A percentile compares a stretch with the other conserved stretches of the same genome.
Conservation (phyloP, 2,113 vertebrate genomes). For the Fregetta grallaria region DNA sequence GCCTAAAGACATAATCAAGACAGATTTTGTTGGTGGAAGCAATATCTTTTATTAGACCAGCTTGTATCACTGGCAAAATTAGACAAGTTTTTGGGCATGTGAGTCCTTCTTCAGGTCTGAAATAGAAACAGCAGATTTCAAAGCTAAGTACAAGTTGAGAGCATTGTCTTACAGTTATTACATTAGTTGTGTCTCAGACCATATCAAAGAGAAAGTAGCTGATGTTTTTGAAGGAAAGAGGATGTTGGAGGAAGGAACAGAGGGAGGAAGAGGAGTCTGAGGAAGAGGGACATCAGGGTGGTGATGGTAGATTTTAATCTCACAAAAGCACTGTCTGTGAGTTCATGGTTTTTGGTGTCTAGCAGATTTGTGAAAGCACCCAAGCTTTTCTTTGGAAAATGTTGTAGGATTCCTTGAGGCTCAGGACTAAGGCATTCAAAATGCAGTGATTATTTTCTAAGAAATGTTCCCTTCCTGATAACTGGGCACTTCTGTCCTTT, state of each 20-base stretch:
- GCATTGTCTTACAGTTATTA: not conserved
- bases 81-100: not conserved
- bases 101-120: not conserved
- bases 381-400: not conserved
- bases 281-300: not conserved
- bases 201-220: not conserved
- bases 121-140: not conserved
- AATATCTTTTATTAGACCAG: conserved; percentile 1
- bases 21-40: conserved; percentile 1
- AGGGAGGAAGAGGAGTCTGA: not conserved
- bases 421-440: not conserved
- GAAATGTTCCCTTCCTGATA: not conserved
- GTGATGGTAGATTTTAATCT: not conserved
- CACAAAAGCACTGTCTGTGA: not conserved
- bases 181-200: not conserved
- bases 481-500: not conserved
- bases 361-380: not conserved
- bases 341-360: not conserved
- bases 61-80: not conserved
- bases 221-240: not conserved
- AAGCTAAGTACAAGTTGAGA: not conserved
- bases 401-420: not conserved
- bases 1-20: conserved; percentile 7
- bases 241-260: not conserved
- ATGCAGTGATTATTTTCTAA: not conserved